A percentile compares a stretch with the other conserved stretches of the same genome.
phyloP scores from a whole-genome alignment of 2,888 invertebrate genomes.

The Pegoplata infirma region DNA sequence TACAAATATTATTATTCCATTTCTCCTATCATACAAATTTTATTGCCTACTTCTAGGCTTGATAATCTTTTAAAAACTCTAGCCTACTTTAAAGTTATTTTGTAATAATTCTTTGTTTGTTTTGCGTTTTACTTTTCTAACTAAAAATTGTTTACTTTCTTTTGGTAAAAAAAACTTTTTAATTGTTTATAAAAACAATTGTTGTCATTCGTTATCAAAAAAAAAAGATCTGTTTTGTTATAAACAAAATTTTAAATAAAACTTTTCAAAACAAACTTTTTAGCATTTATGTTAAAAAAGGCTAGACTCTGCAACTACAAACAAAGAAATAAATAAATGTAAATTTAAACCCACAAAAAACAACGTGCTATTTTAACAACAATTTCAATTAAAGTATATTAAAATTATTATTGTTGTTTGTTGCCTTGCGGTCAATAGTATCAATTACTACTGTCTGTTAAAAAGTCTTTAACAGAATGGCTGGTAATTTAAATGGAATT shows the following conservation, averaged over 20 bases:
- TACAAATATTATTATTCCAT: too few species aligned
- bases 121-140: neutral
- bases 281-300: constrained; percentile 39
- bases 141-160: neutral
- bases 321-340: constrained; percentile 1
- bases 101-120: neutral
- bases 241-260: constrained; percentile 18
- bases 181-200: constrained; percentile 16
- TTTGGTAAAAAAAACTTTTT: neutral
- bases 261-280: constrained; percentile 33
- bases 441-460: constrained; percentile 18
- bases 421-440: constrained; percentile 48
- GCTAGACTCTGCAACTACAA: constrained; percentile 33
- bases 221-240: constrained; percentile 23
- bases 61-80: neutral
- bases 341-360: constrained; percentile 27
- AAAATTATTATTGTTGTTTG: constrained; percentile 45
- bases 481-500: too few species aligned
- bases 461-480: neutral
- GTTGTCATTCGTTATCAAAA: constrained; percentile 32
- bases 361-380: constrained; percentile 49
- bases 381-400: constrained; percentile 56
- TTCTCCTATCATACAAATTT: too few species aligned
- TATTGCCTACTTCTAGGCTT: neutral
- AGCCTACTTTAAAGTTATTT: neutral